phyloP scores from a whole-genome alignment of 2,888 invertebrate genomes.

The Hirudinaria manillensis region DNA sequence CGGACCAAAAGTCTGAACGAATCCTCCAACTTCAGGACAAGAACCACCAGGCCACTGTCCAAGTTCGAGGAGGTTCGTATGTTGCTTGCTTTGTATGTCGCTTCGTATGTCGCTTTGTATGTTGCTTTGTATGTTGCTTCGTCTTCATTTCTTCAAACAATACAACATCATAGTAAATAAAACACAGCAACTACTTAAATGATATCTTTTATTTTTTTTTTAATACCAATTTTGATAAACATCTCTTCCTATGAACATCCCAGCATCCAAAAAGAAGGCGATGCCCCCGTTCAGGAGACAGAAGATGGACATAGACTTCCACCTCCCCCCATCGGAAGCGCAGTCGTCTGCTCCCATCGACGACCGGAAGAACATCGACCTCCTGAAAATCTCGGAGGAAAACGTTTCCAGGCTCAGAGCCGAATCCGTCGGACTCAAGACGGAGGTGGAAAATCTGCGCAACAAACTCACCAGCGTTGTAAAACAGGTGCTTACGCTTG shows the following conservation, averaged over 20 bases:
- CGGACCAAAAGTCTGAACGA: constrained; percentile 59
- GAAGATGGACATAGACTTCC: constrained; percentile 53
- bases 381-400: constrained; percentile 51
- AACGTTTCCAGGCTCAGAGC: constrained; percentile 48
- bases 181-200: too few relatives aligned
- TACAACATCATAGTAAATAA: too few relatives aligned
- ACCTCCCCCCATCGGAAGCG: constrained; percentile 44
- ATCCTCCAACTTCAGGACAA: constrained; percentile 58
- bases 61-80: constrained; percentile 49
- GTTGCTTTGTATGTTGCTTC: too few relatives aligned
- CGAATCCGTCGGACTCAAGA: constrained; percentile 42
- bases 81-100: not conserved
- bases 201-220: too few relatives aligned
- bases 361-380: constrained; percentile 52
- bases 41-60: constrained; percentile 55
- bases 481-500: constrained; percentile 47
- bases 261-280: not conserved
- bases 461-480: constrained; percentile 49
- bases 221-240: too few relatives aligned
- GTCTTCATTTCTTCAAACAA: too few relatives aligned
- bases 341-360: not conserved
- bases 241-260: too few relatives aligned
- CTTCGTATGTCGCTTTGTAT: not conserved
- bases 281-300: constrained; percentile 52
- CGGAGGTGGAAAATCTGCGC: constrained; percentile 47